Conservation (phyloP, 2,113 vertebrate genomes). For the Pristiophorus japonicus region DNA sequence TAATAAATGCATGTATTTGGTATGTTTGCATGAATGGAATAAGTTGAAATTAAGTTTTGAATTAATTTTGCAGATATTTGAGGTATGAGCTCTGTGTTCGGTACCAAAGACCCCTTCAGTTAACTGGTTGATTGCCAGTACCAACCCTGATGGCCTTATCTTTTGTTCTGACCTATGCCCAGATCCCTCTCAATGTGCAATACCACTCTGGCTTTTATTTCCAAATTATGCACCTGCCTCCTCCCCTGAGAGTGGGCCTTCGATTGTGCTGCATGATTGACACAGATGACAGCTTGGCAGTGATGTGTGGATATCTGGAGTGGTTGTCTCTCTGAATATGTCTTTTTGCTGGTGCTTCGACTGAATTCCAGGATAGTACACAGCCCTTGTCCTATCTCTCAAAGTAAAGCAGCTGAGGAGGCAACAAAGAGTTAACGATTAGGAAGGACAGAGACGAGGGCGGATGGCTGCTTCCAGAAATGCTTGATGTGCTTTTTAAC, state of each 20-base stretch:
- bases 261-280: background rate
- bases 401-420: background rate
- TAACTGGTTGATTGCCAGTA: background rate
- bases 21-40: background rate
- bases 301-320: background rate
- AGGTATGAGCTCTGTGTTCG: background rate
- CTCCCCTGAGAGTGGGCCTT: too few species aligned
- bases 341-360: background rate
- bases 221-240: background rate
- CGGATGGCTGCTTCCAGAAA: slow-evolving; percentile 20
- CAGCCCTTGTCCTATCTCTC: background rate
- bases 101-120: background rate
- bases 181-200: background rate
- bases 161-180: background rate
- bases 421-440: background rate
- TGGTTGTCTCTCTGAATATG: background rate
- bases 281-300: background rate
- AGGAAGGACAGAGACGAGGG: background rate
- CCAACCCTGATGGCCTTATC: background rate
- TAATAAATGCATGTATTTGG: background rate
- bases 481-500: slow-evolving; percentile 7
- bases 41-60: background rate
- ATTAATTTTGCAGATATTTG: background rate
- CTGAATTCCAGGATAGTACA: background rate
- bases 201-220: background rate